Evolutionary conservation across 1,140 invertebrate genomes (phyloP).

Genomic region (Magallana ariakensis): DNA sequence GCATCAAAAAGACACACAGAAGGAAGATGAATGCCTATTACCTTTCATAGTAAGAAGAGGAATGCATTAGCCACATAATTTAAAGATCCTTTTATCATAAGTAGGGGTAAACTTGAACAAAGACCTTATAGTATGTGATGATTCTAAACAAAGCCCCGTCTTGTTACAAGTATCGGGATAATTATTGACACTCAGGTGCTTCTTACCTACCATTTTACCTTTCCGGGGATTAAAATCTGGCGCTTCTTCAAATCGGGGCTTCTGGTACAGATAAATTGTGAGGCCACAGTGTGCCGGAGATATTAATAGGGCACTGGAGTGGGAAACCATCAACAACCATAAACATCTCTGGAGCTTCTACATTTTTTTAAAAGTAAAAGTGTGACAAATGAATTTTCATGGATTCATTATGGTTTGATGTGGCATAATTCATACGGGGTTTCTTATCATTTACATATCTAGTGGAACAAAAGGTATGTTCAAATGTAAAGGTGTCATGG

Average conservation of each 20-base stretch:
- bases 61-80: conserved; percentile 20
- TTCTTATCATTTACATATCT: conserved; percentile 35
- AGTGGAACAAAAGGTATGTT: conserved; percentile 4
- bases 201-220: conserved; percentile 17
- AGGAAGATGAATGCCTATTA: conserved; percentile 5
- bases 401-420: conserved; percentile 1
- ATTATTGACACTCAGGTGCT: neutral
- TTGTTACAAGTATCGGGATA: conserved; percentile 6
- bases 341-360: neutral
- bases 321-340: conserved; percentile 4
- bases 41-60: conserved; percentile 1
- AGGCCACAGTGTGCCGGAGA: neutral
- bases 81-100: conserved; percentile 26
- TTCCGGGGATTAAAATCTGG: neutral
- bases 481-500: conserved; percentile 31
- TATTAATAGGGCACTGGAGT: conserved; percentile 7
- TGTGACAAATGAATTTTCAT: conserved; percentile 26
- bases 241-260: neutral
- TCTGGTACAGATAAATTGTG: conserved; percentile 18
- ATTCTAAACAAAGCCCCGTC: conserved; percentile 26
- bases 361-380: neutral
- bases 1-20: neutral
- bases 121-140: conserved; percentile 29
- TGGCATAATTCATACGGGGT: conserved; percentile 27
- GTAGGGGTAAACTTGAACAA: conserved; percentile 12